phyloP scores from a whole-genome alignment of 2,113 vertebrate species.

The Sander vitreus region DNA sequence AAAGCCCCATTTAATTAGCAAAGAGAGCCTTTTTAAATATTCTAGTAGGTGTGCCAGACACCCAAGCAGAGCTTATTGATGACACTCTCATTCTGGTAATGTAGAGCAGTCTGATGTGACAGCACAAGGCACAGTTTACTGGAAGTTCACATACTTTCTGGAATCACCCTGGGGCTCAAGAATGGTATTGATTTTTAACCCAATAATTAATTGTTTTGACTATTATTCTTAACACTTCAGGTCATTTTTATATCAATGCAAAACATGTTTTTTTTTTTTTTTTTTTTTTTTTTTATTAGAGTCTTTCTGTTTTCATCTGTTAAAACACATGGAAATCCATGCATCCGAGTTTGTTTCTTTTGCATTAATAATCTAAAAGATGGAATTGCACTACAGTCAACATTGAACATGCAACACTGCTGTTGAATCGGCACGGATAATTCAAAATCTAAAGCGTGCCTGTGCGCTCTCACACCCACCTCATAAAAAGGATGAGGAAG shows the following conservation, averaged over 20 bases:
- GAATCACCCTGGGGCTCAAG: background rate
- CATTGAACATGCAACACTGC: conserved; percentile 31
- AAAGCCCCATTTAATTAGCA: conserved; percentile 76
- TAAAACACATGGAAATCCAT: background rate
- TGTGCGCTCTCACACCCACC: conserved; percentile 70
- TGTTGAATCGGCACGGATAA: conserved; percentile 65
- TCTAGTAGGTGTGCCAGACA: conserved; percentile 77
- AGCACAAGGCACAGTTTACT: conserved; percentile 34
- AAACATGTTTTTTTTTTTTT: background rate
- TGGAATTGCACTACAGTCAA: conserved; percentile 3
- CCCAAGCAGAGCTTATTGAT: conserved; percentile 67
- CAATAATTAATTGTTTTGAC: background rate
- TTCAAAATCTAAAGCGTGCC: conserved; percentile 73
- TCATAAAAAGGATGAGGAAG: conserved; percentile 78
- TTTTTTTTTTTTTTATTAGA: too few species aligned
- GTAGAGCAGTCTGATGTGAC: conserved; percentile 64
- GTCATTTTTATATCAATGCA: background rate
- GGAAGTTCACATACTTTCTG: conserved; percentile 48
- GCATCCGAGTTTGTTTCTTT: background rate
- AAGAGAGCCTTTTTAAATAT: conserved; percentile 81
- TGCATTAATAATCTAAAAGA: conserved; percentile 10
- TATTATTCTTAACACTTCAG: background rate
- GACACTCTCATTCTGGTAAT: conserved; percentile 71
- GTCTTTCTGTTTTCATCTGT: background rate
- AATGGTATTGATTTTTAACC: background rate